Evolutionary conservation across 2,113 vertebrate genomes (phyloP).

Genomic region (Tachysurus fulvidraco): DNA sequence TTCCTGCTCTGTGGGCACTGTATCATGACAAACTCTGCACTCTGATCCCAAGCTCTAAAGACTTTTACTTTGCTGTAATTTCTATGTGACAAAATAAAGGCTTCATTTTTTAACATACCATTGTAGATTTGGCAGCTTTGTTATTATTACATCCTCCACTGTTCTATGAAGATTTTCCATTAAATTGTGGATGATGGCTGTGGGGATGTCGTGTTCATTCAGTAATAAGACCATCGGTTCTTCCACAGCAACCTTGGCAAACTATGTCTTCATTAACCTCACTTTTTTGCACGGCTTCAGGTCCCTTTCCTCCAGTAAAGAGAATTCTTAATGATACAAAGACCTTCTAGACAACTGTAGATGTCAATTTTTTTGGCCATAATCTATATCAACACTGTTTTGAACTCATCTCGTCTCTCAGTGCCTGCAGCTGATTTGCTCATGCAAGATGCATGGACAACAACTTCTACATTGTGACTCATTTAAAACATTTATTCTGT

Average conservation of each 20-base stretch:
- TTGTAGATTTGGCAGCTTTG: background rate
- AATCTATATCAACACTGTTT: background rate
- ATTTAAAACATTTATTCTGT: constrained; percentile 2
- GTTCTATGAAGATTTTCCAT: background rate
- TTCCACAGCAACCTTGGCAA: no score
- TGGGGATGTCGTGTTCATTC: no score
- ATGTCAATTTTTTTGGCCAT: background rate
- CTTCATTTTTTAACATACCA: background rate
- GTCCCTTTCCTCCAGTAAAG: background rate
- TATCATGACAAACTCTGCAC: no score
- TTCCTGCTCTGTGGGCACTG: no score
- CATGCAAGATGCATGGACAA: background rate
- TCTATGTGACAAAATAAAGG: no score
- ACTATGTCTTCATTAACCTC: no score
- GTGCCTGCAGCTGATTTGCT: background rate
- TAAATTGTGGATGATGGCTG: no score
- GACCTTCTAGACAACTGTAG: background rate
- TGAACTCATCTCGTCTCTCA: background rate
- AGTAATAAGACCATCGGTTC: no score
- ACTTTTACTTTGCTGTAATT: no score
- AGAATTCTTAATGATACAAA: background rate
- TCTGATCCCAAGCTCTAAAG: no score
- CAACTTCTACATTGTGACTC: background rate
- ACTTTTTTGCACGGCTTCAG: no score
- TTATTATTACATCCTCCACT: background rate